Evolutionary conservation across 2,888 invertebrate species (phyloP), one percentile per base, ranked within the genome.

Genomic region (Lordiphosa fenestrarum): DNA sequence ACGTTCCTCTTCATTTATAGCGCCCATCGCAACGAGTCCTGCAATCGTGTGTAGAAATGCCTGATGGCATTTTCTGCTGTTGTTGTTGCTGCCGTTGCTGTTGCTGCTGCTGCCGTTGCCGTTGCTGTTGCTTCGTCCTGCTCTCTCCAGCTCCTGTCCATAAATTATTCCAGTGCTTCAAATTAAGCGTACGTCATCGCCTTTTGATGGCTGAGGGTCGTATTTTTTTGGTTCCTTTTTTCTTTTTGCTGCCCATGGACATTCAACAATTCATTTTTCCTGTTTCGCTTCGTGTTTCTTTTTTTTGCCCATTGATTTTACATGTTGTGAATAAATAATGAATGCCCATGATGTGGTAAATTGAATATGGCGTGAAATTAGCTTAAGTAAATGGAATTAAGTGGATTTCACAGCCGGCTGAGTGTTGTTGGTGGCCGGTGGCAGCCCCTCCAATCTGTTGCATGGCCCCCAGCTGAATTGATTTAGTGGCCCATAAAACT

Each of bases 301-400:
- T 25, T 49, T 36, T 23, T 41, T 61, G 70, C 51, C 74, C 87
- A 86, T 84, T 87, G 86, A 84, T 87, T 86, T 85, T 86, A 81
- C 87, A 86, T 84, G 87, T 78, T 85, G 73, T 86, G 86, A 86
- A 86, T 86, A 86, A 86, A 84, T 86, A 86, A 86, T 87, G 87
- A 80, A 78, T 82, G 78, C 54, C 69, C 85, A 85, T 83, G 86
- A 72, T 84, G 76, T 78, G 77, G 83, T 78, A 86, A 86, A 87
- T 85, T 86, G 85, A 82, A 84, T 86, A 86, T 78, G 86, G 86
- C 85, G 81, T 86, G 74, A 87, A 87, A 87, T 86, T 87, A 83
- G 78, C 86, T 80, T 85, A 85, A 86, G 78, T 86, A 81, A 87
- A 86, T 84, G 84, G 78, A 86, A 86, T 86, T 86, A 87, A 86